phyloP scores from a whole-genome alignment of 1,140 invertebrate genomes.

The Belonocnema kinseyi region DNA sequence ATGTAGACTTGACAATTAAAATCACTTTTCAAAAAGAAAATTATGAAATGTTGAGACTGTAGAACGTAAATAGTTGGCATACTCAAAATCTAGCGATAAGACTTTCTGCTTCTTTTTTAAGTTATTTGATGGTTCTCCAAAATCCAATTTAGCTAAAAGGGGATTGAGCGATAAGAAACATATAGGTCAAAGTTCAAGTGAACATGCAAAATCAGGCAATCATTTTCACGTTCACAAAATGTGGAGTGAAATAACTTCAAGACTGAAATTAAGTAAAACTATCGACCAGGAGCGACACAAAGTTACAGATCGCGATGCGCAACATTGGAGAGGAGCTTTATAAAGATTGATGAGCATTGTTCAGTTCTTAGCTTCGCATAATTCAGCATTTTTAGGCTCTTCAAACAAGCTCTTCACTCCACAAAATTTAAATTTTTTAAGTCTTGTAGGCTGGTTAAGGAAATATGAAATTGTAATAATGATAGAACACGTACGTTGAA shows the following conservation, averaged over 20 bases:
- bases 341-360: slow-evolving; percentile 38
- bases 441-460: slow-evolving; percentile 39
- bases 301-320: slow-evolving; percentile 4
- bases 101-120: too few relatives aligned
- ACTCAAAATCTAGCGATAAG: too few relatives aligned
- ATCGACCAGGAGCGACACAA: not conserved
- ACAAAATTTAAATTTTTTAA: slow-evolving; percentile 44
- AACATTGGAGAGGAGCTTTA: slow-evolving; percentile 23
- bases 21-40: too few relatives aligned
- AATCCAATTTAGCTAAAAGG: too few relatives aligned
- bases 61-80: too few relatives aligned
- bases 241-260: not conserved
- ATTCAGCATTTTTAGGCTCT: slow-evolving; percentile 42
- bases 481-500: slow-evolving; percentile 38
- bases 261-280: not conserved
- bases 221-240: not conserved
- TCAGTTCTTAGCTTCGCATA: slow-evolving; percentile 43
- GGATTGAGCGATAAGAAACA: too few relatives aligned
- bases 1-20: too few relatives aligned
- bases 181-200: too few relatives aligned
- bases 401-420: slow-evolving; percentile 41
- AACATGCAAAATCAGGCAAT: too few relatives aligned
- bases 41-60: too few relatives aligned
- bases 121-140: too few relatives aligned
- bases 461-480: slow-evolving; percentile 42